Base-by-base conservation (phyloP, 2,888 invertebrate genomes). In the Phania funesta region DNA sequence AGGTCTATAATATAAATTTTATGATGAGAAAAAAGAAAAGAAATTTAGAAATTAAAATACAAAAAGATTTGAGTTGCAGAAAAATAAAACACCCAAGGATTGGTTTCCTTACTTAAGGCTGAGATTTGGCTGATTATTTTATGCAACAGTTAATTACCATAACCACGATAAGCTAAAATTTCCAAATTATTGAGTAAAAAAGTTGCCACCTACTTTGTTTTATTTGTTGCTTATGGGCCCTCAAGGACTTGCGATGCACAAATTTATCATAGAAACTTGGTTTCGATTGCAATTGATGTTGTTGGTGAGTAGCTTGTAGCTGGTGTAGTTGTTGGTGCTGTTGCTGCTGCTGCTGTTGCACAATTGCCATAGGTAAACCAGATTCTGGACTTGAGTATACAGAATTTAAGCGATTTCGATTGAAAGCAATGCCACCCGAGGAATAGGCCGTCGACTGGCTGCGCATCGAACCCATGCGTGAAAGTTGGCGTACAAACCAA, bases 381-480 rank as follows among this genome's bases (percentile, higher is more conserved):
- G 93, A 93, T 85, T 94, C 94, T 0, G 94, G 94, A 84, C 93
- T 93, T 13, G 94, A 93, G 87, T 94, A 94, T 13, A 94, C 94
- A 0, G 96, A 96, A 89, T 96, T 96, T 86, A 95, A 94, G 0
- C 96, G 93, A 86, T 95, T 94, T 70, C 96, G 92, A 11, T 94
- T 93, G 87, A 96, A 96, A 60, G 96, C 92, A 81, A 89, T 85
- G 11, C 94, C 94, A 2, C 93, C 93, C 1, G 96, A 96, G 6
- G 96, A 96, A 88, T 96, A 96, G 0, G 96, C 95, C 0, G 96
- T 96, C 0, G 96, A 96, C 1, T 96, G 95, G 41, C 96, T 96
- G 26, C 97, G 93, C 38, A 95, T 94, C 0, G 96, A 96, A 1
- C 96, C 96, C 94, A 97, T 96, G 85, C 96, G 92, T 11, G 96